These are phyloP conservation scores for Cryptotis parvus DNA, from an alignment of 2,113 vertebrate genomes.

Conservation along the genomic window DNA sequence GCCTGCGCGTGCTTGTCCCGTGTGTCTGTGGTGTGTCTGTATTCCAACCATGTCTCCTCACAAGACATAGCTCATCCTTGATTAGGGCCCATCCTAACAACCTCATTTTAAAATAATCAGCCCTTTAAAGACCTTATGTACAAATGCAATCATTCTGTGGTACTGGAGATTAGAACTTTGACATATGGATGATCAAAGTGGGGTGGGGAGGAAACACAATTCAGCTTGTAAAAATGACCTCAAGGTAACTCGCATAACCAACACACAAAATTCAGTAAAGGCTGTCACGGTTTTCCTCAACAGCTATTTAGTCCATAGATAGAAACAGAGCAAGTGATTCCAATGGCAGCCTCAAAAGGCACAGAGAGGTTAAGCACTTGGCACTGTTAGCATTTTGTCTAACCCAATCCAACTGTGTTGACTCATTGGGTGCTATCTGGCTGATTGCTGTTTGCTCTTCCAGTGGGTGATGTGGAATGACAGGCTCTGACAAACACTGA, in stretches of 20 bases:
- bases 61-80: not conserved
- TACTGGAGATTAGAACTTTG: not conserved
- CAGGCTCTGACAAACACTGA: conserved; percentile 53
- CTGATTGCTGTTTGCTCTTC: conserved; percentile 53
- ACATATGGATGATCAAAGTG: not conserved
- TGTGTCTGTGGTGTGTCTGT: not conserved
- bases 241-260: not conserved
- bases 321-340: not conserved
- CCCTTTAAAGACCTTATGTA: not conserved
- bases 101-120: not conserved
- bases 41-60: not conserved
- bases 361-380: not conserved
- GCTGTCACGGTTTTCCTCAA: not conserved
- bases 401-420: conserved; percentile 1
- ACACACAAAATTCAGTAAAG: not conserved
- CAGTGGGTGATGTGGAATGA: not conserved
- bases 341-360: not conserved
- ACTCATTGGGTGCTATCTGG: conserved; percentile 56
- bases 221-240: not conserved
- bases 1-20: not conserved
- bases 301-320: not conserved
- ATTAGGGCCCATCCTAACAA: not conserved
- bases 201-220: not conserved
- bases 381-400: not conserved
- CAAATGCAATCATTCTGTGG: not conserved